These are phyloP conservation scores for Smutsia gigantea DNA, from an alignment of 2,797 vertebrate genomes.

Conservation along the genomic window DNA sequence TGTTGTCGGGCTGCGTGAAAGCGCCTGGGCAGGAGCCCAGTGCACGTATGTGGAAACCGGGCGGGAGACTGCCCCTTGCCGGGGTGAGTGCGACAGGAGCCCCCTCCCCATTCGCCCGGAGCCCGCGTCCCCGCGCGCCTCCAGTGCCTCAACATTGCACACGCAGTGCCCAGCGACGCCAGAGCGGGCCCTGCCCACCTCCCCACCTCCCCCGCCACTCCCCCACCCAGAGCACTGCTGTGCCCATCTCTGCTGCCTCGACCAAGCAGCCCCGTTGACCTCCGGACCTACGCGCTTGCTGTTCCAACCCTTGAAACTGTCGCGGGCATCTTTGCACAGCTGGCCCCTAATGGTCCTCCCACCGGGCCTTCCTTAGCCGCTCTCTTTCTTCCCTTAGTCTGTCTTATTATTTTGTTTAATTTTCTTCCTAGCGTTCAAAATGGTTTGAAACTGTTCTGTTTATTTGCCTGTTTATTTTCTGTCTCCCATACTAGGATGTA, in stretches of 20 bases:
- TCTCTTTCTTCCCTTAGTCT: slow-evolving; percentile 11
- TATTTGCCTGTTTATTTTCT: slow-evolving; percentile 27
- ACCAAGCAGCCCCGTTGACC: neutral
- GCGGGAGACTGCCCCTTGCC: neutral
- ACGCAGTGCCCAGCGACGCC: neutral
- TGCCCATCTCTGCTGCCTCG: neutral
- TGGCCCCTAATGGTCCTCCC: neutral
- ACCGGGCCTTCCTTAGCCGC: neutral
- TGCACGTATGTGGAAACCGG: neutral
- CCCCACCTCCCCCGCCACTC: neutral
- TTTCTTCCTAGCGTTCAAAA: neutral
- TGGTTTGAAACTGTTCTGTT: neutral
- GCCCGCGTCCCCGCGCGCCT: neutral
- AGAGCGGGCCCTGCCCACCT: slow-evolving; percentile 1
- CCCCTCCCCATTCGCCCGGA: neutral
- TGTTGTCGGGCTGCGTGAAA: neutral
- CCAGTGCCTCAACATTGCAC: slow-evolving; percentile 25
- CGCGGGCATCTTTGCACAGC: neutral
- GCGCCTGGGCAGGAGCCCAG: neutral
- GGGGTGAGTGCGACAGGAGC: neutral
- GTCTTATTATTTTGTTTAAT: neutral
- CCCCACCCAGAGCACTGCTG: neutral
- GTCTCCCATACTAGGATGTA: neutral
- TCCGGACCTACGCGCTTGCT: neutral
- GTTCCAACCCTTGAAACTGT: neutral